Base-by-base conservation (phyloP, 37 sponge, comb jelly and placozoan genomes). In the Geodia barretti region DNA sequence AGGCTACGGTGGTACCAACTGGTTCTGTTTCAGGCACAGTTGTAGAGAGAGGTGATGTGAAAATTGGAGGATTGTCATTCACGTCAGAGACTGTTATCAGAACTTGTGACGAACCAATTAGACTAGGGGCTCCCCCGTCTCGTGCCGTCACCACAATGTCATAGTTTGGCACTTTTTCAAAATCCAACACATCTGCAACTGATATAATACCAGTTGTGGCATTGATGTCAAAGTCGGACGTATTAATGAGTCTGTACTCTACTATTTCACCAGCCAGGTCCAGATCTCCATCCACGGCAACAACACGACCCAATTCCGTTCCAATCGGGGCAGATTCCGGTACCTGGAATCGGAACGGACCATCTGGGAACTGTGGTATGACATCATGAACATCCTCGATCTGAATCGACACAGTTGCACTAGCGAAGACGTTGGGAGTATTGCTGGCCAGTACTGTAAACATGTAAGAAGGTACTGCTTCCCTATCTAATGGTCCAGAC, bases 41-140 rank as follows among this genome's bases (percentile, higher is more conserved):
- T 24, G 60, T 47, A 19, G 42, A 59, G 30, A 42, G 38, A 34
- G 37, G 25, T 3, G 24, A 64, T 42, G 33, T n/a, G 35, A 93
- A 87, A 2, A 65, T 21, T 41, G 96, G 96, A 4, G 77, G 38
- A 47, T 95, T 95, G 69, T 95, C 96, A 65, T 95, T 95, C 33
- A 87, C 38, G 72, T 95, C 93, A 14, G 67, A 0, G 38, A 95
- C 81, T 39, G 26, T 37, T 25, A 95, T 62, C 23, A 32, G 43
- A 41, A 95, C 78, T 9, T 59, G 37, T 17, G 83, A 31, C 3
- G 70, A 40, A 64, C 86, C 86, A 20, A 41, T 84, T 28, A 72
- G 79, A 39, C 60, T 43, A n/a, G 89, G 83, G 0, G 62, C 30
- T 0, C 90, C 89, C 39, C 80, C 71, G 72, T 90, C 95, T 1